A percentile compares a stretch with the other conserved stretches of the same genome.
Conservation (phyloP, 2,888 invertebrate genomes). For the Monochamus alternatus region DNA sequence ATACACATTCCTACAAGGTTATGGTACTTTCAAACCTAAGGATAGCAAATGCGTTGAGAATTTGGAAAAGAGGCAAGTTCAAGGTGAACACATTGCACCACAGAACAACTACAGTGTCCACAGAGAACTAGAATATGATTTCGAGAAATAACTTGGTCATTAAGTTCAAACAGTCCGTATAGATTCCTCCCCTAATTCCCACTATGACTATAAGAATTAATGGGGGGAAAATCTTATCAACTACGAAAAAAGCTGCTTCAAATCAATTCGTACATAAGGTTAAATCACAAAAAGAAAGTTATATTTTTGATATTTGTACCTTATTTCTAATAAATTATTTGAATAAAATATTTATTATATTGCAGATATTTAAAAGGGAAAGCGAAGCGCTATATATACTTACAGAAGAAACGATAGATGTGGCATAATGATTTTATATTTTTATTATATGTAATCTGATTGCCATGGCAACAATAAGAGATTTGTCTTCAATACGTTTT, state of each 20-base stretch:
- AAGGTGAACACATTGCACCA: neutral
- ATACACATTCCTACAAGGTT: neutral
- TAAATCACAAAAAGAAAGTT: neutral
- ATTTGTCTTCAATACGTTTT: neutral
- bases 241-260: neutral
- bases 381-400: neutral
- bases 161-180: neutral
- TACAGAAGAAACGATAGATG: neutral
- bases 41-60: neutral
- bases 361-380: too few relatives aligned
- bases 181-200: neutral
- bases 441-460: neutral
- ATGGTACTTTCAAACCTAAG: neutral
- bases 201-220: neutral
- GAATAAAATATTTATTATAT: neutral
- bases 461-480: neutral
- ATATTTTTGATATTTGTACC: neutral
- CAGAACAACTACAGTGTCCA: neutral
- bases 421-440: neutral
- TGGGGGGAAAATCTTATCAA: neutral
- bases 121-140: neutral
- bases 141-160: constrained; percentile 15
- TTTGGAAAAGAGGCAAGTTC: neutral
- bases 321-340: constrained; percentile 2
- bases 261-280: neutral